These are phyloP conservation scores for Platycheirus rosarum DNA, from an alignment of 2,888 invertebrate species.

Conservation along the genomic window DNA sequence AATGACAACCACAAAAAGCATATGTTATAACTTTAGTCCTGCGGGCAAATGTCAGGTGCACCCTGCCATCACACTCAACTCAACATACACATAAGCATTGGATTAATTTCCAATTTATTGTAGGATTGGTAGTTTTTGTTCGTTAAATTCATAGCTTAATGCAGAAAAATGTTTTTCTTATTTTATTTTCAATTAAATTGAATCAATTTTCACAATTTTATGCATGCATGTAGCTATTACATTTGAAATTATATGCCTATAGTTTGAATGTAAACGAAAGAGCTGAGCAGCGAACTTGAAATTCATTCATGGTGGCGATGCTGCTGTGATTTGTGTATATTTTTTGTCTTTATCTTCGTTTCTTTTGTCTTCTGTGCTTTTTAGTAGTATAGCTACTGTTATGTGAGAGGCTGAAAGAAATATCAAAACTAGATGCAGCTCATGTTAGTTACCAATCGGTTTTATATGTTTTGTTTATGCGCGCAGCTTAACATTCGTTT, in stretches of 20 bases:
- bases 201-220: slow-evolving; percentile 52
- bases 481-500: slow-evolving; percentile 32
- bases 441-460: slow-evolving; percentile 31
- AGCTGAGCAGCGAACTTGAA: slow-evolving; percentile 65
- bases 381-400: not conserved
- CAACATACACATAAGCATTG: not conserved
- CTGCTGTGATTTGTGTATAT: slow-evolving; percentile 18
- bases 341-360: slow-evolving; percentile 16
- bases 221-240: slow-evolving; percentile 8
- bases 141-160: slow-evolving; percentile 60
- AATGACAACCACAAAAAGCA: slow-evolving; percentile 56
- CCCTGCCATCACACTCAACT: not conserved
- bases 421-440: slow-evolving; percentile 47
- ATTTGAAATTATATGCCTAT: slow-evolving; percentile 14
- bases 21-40: slow-evolving; percentile 51
- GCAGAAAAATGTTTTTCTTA: slow-evolving; percentile 49
- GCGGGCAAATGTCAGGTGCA: slow-evolving; percentile 35
- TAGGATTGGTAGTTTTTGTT: slow-evolving; percentile 59
- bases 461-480: slow-evolving; percentile 27
- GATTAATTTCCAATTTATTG: slow-evolving; percentile 25
- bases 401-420: not conserved
- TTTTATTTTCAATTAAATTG: slow-evolving; percentile 49
- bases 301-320: slow-evolving; percentile 49
- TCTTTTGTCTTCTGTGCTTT: slow-evolving; percentile 34
- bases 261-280: slow-evolving; percentile 52